Conservation (phyloP, 1,140 invertebrate genomes). For the Caerostris extrusa region DNA sequence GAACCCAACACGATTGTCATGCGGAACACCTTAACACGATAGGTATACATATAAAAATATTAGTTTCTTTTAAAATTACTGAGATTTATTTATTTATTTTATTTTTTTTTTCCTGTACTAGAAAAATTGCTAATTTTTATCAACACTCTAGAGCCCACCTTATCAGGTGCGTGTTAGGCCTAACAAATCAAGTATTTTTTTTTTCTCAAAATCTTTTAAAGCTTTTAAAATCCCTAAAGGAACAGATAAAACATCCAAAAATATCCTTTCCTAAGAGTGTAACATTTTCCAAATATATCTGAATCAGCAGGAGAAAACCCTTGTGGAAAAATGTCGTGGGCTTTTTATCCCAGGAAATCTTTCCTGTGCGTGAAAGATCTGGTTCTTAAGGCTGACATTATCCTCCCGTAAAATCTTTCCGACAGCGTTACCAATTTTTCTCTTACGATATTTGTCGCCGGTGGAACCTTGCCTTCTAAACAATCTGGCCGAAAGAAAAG, state of each 20-base stretch:
- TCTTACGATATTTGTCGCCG: constrained; percentile 57
- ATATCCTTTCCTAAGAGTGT: background rate
- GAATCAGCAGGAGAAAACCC: background rate
- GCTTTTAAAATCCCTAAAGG: background rate
- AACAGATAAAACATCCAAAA: no score
- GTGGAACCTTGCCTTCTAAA: constrained; percentile 2
- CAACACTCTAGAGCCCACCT: no score
- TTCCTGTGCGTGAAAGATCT: constrained; percentile 30
- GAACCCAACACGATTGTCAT: no score
- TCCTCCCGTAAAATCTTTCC: constrained; percentile 53
- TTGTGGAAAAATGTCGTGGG: background rate
- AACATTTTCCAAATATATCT: background rate
- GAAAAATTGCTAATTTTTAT: no score
- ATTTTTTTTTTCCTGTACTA: no score
- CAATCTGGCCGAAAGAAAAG: background rate
- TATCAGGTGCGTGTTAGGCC: no score
- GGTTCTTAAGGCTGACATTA: constrained; percentile 43
- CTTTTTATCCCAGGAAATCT: constrained; percentile 16
- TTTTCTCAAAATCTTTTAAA: background rate
- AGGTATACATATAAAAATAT: no score
- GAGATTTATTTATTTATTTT: no score
- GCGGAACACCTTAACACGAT: no score
- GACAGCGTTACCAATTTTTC: constrained; percentile 58
- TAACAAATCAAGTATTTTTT: background rate
- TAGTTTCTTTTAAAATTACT: no score